phyloP scores from a whole-genome alignment of 2,888 invertebrate species.

The Leuctra nigra region DNA sequence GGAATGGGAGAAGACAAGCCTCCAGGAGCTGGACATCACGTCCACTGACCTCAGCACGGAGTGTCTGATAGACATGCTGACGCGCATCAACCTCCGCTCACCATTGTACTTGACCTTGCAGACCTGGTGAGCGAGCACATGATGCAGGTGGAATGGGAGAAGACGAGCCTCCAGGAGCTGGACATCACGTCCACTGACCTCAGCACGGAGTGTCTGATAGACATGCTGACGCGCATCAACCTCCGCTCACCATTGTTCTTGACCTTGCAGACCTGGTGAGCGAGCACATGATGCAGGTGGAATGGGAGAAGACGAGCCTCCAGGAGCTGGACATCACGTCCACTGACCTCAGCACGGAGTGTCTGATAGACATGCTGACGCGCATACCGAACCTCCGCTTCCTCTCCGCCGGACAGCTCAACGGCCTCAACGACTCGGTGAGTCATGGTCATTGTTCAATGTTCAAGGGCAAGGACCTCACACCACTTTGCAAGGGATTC shows the following conservation, averaged over 20 bases:
- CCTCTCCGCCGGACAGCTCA: slow-evolving; percentile 92
- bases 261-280: slow-evolving; percentile 83
- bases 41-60: slow-evolving; percentile 94
- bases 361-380: slow-evolving; percentile 85
- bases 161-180: slow-evolving; percentile 85
- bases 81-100: slow-evolving; percentile 76
- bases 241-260: slow-evolving; percentile 79
- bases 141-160: slow-evolving; percentile 97
- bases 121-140: slow-evolving; percentile 87
- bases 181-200: slow-evolving; percentile 97
- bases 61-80: slow-evolving; percentile 86
- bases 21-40: slow-evolving; percentile 94
- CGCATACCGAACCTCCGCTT: slow-evolving; percentile 80
- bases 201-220: slow-evolving; percentile 86
- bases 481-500: too few species aligned
- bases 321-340: slow-evolving; percentile 96
- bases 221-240: slow-evolving; percentile 80
- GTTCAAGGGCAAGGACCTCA: too few species aligned
- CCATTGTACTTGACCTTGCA: too few species aligned
- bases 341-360: slow-evolving; percentile 91
- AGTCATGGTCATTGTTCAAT: too few species aligned
- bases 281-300: slow-evolving; percentile 89
- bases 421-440: slow-evolving; percentile 92
- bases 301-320: slow-evolving; percentile 94
- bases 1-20: slow-evolving; percentile 94